Evolutionary conservation across 1,140 invertebrate species (phyloP).

Genomic region (Metopolophium dirhodum): DNA sequence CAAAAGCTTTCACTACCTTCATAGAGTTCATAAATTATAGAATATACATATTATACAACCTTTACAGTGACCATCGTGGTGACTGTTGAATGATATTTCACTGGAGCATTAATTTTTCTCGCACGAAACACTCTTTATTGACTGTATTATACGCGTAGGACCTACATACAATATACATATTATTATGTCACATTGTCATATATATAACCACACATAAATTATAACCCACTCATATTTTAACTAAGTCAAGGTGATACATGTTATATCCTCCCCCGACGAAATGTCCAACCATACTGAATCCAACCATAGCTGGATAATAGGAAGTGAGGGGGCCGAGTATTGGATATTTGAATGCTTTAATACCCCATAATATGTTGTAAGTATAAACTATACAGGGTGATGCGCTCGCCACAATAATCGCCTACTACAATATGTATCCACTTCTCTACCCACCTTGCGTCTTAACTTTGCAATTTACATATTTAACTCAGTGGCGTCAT

Average conservation of each 20-base stretch:
- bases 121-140: neutral
- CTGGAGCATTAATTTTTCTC: neutral
- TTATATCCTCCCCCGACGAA: neutral
- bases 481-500: neutral
- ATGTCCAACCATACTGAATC: neutral
- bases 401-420: too few relatives aligned
- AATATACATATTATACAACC: neutral
- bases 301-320: neutral
- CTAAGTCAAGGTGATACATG: neutral
- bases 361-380: neutral
- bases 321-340: neutral
- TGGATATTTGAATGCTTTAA: neutral
- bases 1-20: neutral
- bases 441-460: neutral
- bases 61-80: neutral
- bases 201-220: neutral
- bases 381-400: too few relatives aligned
- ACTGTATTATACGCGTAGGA: neutral
- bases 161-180: neutral
- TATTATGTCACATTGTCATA: neutral
- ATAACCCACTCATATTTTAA: neutral
- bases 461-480: neutral
- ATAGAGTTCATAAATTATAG: neutral
- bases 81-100: neutral
- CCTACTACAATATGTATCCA: neutral